phyloP scores from a whole-genome alignment of 1,140 invertebrate species.

The Calycopis cecrops region DNA sequence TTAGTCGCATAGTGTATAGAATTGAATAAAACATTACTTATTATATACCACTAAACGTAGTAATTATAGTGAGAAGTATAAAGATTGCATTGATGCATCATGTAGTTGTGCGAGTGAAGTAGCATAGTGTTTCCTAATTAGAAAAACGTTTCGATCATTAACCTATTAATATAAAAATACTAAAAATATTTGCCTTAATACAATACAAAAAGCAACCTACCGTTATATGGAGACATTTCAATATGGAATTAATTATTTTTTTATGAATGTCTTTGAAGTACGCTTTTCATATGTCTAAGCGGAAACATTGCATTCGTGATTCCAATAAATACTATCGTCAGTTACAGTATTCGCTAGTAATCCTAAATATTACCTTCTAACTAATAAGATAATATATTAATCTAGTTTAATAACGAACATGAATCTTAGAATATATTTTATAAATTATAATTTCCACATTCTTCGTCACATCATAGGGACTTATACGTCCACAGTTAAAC shows the following conservation, averaged over 20 bases:
- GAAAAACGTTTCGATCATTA: background rate
- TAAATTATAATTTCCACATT: too few relatives aligned
- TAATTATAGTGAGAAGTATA: background rate
- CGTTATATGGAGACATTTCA: too few relatives aligned
- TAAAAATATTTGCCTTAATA: constrained; percentile 10
- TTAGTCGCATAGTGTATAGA: background rate
- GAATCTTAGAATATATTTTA: background rate
- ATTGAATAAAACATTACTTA: background rate
- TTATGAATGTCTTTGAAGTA: too few relatives aligned
- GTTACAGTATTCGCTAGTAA: background rate
- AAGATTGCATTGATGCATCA: too few relatives aligned
- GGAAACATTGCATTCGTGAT: too few relatives aligned
- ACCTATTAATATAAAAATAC: background rate
- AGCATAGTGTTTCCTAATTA: background rate
- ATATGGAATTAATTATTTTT: too few relatives aligned
- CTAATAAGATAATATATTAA: background rate
- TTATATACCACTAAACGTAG: background rate
- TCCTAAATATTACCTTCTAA: background rate
- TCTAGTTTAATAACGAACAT: background rate
- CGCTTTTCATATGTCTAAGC: too few relatives aligned
- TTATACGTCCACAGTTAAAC: too few relatives aligned
- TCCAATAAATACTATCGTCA: too few relatives aligned
- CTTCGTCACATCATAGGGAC: too few relatives aligned
- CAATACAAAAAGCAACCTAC: too few relatives aligned
- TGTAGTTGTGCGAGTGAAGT: background rate